Evolutionary conservation across 2,797 vertebrate genomes (phyloP).

Genomic region (Hafferia zeledoni): DNA sequence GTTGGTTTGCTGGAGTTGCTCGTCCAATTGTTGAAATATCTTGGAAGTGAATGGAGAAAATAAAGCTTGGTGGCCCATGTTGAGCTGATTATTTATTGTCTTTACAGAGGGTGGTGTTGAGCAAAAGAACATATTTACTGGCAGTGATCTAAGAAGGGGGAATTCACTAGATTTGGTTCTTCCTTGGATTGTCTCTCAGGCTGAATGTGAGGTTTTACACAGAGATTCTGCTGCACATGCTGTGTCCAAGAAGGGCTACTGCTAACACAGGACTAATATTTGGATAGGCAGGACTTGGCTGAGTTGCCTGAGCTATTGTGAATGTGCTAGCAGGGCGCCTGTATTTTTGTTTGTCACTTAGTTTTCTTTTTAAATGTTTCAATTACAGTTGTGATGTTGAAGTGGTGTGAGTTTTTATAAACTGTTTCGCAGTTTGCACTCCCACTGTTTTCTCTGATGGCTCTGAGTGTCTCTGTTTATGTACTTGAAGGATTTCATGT

Average conservation of each 20-base stretch:
- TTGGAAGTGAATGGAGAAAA: neutral
- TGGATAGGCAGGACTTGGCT: neutral
- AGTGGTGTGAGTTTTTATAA: neutral
- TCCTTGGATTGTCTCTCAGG: neutral
- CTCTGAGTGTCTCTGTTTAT: neutral
- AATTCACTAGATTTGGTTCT: neutral
- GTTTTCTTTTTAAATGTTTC: neutral
- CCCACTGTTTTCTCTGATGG: neutral
- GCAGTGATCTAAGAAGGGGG: neutral
- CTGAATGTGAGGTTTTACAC: neutral
- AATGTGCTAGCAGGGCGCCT: neutral
- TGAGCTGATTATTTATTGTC: accelerated
- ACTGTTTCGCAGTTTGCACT: neutral
- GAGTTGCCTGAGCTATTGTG: neutral
- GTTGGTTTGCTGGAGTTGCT: neutral
- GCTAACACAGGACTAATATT: neutral
- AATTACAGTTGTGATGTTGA: neutral
- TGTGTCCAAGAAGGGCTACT: neutral
- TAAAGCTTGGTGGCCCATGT: neutral
- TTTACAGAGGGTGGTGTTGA: accelerated
- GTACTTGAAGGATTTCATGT: neutral
- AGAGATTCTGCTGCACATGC: neutral
- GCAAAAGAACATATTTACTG: neutral
- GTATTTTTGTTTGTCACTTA: neutral
- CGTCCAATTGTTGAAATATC: neutral